Evolutionary conservation across 2,888 invertebrate genomes (phyloP).

Genomic region (Psylliodes chrysocephalus): DNA sequence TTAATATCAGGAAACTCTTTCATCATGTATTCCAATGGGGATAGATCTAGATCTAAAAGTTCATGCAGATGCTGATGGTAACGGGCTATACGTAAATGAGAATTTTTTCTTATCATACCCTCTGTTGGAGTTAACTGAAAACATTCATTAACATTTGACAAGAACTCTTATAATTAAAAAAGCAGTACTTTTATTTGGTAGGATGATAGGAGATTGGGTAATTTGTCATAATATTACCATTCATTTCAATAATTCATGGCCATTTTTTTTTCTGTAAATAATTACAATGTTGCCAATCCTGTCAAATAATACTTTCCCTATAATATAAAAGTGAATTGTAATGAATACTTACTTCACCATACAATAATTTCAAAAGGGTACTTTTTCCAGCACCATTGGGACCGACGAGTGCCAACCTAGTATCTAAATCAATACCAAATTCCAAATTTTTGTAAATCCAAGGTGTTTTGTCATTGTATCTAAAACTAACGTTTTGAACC

Average conservation of each 20-base stretch:
- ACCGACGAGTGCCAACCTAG: conserved; percentile 92
- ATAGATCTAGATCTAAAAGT: conserved; percentile 90
- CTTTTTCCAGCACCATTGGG: conserved; percentile 99
- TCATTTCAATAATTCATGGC: too few relatives aligned
- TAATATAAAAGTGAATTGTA: too few relatives aligned
- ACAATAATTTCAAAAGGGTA: conserved; percentile 93
- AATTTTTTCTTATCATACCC: conserved; percentile 98
- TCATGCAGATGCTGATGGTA: conserved; percentile 99
- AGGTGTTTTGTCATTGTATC: conserved; percentile 86
- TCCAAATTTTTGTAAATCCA: conserved; percentile 97
- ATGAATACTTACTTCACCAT: conserved; percentile 89
- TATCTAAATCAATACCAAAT: conserved; percentile 98
- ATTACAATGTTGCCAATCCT: too few relatives aligned
- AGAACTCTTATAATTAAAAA: too few relatives aligned
- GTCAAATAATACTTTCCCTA: too few relatives aligned
- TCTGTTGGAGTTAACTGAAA: conserved; percentile 87
- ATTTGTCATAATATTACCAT: too few relatives aligned
- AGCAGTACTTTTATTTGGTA: too few relatives aligned
- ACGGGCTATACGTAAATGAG: conserved; percentile 95
- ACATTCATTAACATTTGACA: too few relatives aligned
- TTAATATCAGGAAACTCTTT: conserved; percentile 95
- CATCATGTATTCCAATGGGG: conserved; percentile 99
- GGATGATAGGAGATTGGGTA: too few relatives aligned
- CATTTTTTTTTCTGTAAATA: too few relatives aligned
- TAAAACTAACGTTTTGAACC: conserved; percentile 98